A percentile compares a stretch with the other conserved stretches of the same genome.
phyloP scores from a whole-genome alignment of 2,797 vertebrate genomes.

The Nyctalus aviator region DNA sequence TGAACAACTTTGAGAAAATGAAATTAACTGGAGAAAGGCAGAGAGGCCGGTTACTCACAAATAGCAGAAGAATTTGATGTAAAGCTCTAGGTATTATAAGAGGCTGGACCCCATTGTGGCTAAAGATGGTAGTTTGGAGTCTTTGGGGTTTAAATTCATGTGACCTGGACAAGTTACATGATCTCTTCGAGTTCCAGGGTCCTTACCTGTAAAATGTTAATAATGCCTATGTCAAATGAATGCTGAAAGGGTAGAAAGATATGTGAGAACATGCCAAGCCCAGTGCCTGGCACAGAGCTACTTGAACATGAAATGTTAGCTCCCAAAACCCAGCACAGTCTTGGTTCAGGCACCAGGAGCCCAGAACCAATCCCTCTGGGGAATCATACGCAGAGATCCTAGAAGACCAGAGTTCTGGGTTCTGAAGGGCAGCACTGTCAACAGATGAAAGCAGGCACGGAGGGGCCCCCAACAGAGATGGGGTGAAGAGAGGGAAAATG shows the following conservation, averaged over 20 bases:
- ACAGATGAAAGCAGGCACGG: background rate
- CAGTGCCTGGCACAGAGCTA: background rate
- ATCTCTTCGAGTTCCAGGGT: background rate
- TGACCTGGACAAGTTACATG: background rate
- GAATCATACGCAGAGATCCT: background rate
- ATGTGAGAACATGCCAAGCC: background rate
- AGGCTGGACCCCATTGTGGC: fast-evolving
- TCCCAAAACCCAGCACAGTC: background rate
- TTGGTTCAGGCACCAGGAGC: background rate
- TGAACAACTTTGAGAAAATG: conserved; percentile 36
- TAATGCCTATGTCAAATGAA: background rate
- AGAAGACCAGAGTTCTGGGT: background rate
- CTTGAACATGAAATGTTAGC: background rate
- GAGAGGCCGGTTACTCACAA: background rate
- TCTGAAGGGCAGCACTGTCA: background rate
- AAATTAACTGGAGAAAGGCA: conserved; percentile 29
- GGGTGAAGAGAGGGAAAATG: background rate
- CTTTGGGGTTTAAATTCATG: background rate
- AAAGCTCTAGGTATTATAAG: background rate
- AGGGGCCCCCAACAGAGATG: background rate
- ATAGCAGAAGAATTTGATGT: background rate
- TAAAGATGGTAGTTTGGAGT: background rate
- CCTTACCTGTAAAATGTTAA: background rate
- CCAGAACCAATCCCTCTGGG: background rate
- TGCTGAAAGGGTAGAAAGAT: background rate